These are phyloP conservation scores for Poeciliopsis gracilis DNA, from an alignment of 2,797 vertebrate genomes.

Conservation along the genomic window DNA sequence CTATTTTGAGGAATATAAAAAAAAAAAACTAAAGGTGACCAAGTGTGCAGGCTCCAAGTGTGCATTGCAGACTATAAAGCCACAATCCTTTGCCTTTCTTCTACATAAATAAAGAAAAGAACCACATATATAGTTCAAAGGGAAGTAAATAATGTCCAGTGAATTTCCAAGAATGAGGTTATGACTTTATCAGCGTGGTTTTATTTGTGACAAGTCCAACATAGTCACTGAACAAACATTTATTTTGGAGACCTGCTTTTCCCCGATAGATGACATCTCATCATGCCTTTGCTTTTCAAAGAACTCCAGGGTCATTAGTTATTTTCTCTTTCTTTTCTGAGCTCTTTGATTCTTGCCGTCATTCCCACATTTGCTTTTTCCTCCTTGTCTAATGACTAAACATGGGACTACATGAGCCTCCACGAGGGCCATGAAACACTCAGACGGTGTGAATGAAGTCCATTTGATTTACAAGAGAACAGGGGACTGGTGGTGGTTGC, in stretches of 20 bases:
- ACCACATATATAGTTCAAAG: slow-evolving; percentile 15
- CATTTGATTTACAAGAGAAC: slow-evolving; percentile 83
- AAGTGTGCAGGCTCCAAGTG: neutral
- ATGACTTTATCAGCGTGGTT: slow-evolving; percentile 45
- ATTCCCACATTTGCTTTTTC: slow-evolving; percentile 51
- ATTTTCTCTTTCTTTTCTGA: slow-evolving; percentile 33
- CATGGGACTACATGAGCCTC: slow-evolving; percentile 74
- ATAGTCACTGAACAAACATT: slow-evolving; percentile 70
- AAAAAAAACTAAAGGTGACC: neutral
- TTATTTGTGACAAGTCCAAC: slow-evolving; percentile 66
- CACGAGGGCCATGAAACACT: slow-evolving; percentile 79
- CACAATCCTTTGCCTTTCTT: neutral
- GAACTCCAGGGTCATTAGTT: slow-evolving; percentile 40
- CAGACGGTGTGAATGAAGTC: slow-evolving; percentile 73
- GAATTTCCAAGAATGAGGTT: slow-evolving; percentile 24
- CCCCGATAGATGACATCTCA: slow-evolving; percentile 48
- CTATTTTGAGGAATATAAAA: neutral
- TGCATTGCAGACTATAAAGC: neutral
- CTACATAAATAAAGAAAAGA: neutral
- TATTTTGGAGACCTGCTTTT: slow-evolving; percentile 51
- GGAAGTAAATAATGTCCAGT: slow-evolving; percentile 13
- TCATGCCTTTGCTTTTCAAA: slow-evolving; percentile 42
- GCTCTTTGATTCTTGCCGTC: slow-evolving; percentile 28
- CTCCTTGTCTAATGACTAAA: slow-evolving; percentile 68
- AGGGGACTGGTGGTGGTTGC: slow-evolving; percentile 46